Evolutionary conservation across 2,113 vertebrate species (phyloP).

Genomic region (Lota lota): DNA sequence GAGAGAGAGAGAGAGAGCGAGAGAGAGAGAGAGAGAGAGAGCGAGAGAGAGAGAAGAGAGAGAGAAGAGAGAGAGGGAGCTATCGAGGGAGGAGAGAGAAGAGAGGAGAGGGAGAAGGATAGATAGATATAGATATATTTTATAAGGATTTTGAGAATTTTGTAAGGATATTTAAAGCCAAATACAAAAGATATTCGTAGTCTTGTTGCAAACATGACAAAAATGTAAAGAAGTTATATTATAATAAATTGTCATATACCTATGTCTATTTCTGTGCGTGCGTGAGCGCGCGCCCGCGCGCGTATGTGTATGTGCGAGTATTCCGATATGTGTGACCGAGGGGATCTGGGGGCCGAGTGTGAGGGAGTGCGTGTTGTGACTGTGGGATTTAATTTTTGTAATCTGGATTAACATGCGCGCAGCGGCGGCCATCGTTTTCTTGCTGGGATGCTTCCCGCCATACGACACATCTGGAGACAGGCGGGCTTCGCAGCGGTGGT

Average conservation of each 20-base stretch:
- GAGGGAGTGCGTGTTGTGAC: background rate
- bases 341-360: background rate
- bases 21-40: too few relatives aligned
- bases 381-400: background rate
- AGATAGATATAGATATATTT: background rate
- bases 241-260: too few relatives aligned
- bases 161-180: too few relatives aligned
- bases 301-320: background rate
- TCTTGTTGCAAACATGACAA: too few relatives aligned
- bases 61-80: too few relatives aligned
- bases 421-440: too few relatives aligned
- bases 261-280: too few relatives aligned
- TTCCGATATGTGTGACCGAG: background rate
- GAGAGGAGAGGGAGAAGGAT: constrained; percentile 8
- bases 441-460: background rate
- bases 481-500: background rate
- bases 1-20: too few relatives aligned
- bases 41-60: too few relatives aligned
- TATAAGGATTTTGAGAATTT: background rate
- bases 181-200: too few relatives aligned
- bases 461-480: background rate
- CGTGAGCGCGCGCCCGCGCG: background rate
- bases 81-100: constrained; percentile 7
- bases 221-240: too few relatives aligned
- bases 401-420: background rate